Conservation (phyloP, 2,113 vertebrate genomes). For the Phoenicopterus ruber region DNA sequence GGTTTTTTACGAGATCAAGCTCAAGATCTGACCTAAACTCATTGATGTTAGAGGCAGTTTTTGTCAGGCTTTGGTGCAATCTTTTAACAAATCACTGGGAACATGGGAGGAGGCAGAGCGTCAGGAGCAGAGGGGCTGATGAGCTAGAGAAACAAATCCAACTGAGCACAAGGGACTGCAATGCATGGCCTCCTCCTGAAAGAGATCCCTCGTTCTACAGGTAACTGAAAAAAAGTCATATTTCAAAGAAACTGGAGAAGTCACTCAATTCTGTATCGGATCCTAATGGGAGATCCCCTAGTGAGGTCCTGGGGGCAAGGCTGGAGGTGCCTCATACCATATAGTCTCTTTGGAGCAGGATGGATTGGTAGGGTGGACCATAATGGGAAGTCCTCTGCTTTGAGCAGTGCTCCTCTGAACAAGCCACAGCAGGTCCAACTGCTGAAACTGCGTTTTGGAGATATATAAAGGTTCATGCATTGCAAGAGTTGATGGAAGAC, state of each 20-base stretch:
- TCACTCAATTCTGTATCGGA: not conserved
- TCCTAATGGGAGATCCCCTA: not conserved
- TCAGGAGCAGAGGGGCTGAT: not conserved
- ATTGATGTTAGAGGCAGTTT: not conserved
- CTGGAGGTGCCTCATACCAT: not conserved
- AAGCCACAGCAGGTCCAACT: not conserved
- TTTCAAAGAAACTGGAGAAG: not conserved
- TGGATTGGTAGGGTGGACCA: not conserved
- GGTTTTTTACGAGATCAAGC: not conserved
- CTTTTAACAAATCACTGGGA: not conserved
- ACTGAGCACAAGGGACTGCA: not conserved
- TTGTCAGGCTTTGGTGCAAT: not conserved
- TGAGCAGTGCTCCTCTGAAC: not conserved
- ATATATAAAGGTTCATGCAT: not conserved
- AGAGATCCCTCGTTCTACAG: not conserved
- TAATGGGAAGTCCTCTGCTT: not conserved
- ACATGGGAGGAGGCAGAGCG: not conserved
- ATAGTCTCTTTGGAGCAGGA: not conserved
- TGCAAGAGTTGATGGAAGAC: constrained; percentile 41
- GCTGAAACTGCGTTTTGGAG: constrained; percentile 18
- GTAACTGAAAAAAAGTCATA: not conserved
- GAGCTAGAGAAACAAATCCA: not conserved
- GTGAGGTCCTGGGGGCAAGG: not conserved
- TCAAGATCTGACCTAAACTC: not conserved
- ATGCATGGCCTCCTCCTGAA: not conserved